Evolutionary conservation across 2,888 invertebrate genomes (phyloP), one percentile per base, ranked within the genome.

Genomic region (Syritta pipiens): DNA sequence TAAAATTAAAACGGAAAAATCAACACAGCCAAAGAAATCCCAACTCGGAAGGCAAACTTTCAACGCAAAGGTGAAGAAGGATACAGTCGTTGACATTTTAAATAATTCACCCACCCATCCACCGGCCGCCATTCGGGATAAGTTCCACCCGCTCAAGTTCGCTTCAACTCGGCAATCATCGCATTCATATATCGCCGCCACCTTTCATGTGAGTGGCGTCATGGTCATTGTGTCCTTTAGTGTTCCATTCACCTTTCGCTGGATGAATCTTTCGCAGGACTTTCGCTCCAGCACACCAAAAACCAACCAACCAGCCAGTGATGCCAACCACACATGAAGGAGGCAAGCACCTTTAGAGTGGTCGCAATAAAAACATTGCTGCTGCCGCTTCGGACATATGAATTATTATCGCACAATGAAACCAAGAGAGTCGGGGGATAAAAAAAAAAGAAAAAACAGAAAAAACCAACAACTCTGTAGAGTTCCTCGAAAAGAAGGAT

Each of bases 271-370:
- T 74, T 51, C 49, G 14, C 74, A 49, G 60, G 74, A 79, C 79
- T 79, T 79, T 62, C 30, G 10, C 51, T 49, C 35, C 42, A 49
- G 24, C 55, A 44, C 49, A 59, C 40, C 17, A 12, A 12, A 57
- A 26, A 49, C 55, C 69, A 22, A 49, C 42, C 44, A 49, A 40
- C 7, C 32, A 37, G n/a, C 12, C n/a, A n/a, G n/a, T n/a, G n/a
- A n/a, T n/a, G n/a, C n/a, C 60, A 37, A 22, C 46, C 24, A 20
- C 48, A 30, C 22, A 42, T 35, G 42, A 24, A 60, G 51, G 53
- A 72, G 74, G 42, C 79, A 79, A 79, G 79, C 79, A 79, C 79
- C 79, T 79, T 79, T 79, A 46, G 79, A 79, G 79, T 79, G 79
- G 74, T 62, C 77, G 42, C 79, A 79, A 79, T 74, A 74, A 62